Evolutionary conservation across 2,113 vertebrate species (phyloP).

Genomic region (Paratilapia polleni): DNA sequence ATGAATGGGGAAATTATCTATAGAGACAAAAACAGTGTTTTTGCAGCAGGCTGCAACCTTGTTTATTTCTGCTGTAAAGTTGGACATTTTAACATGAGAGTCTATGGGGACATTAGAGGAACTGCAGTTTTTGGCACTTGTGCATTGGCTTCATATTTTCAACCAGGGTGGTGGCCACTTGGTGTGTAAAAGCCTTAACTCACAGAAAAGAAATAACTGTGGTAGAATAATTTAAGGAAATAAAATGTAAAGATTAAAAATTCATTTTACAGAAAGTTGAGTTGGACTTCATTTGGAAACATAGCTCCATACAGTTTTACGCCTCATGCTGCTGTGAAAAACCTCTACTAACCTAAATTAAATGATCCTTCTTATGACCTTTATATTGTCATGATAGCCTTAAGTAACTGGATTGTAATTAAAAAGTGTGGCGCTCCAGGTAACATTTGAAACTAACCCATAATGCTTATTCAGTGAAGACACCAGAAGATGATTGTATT

Average conservation of each 20-base stretch:
- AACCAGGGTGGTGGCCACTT: background rate
- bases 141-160: background rate
- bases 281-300: background rate
- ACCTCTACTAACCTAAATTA: background rate
- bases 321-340: background rate
- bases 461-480: background rate
- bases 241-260: background rate
- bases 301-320: background rate
- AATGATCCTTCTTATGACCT: background rate
- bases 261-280: background rate
- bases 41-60: background rate
- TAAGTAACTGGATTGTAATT: background rate
- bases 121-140: background rate
- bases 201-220: no score
- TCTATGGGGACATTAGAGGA: background rate
- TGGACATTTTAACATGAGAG: background rate
- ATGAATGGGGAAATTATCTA: background rate
- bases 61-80: background rate
- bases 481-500: background rate
- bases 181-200: fast-evolving
- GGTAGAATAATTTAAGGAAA: background rate
- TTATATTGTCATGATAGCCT: background rate
- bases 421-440: background rate
- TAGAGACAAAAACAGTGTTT: background rate
- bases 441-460: background rate